Conservation (phyloP, 2,113 vertebrate species). For the Candoia aspera region DNA sequence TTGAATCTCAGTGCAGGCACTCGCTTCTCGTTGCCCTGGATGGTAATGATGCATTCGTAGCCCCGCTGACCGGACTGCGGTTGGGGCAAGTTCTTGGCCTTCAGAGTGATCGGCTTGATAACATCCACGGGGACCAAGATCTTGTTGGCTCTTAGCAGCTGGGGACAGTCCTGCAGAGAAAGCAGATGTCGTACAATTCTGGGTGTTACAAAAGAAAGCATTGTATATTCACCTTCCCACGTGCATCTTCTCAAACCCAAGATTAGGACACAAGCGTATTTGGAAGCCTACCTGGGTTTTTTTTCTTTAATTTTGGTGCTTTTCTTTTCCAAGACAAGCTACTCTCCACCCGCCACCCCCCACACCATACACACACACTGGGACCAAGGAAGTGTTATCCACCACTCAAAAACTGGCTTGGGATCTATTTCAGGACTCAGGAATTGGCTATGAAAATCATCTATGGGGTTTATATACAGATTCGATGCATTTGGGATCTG, state of each 20-base stretch:
- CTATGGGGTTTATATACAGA: neutral
- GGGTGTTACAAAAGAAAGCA: neutral
- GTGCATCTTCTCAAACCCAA: neutral
- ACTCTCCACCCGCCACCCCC: neutral
- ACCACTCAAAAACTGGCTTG: neutral
- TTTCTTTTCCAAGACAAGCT: neutral
- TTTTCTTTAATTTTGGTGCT: too few relatives aligned
- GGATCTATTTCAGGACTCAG: neutral
- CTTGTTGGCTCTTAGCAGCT: conserved; percentile 88
- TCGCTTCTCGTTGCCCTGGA: conserved; percentile 90
- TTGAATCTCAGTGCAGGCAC: conserved; percentile 96
- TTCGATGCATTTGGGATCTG: neutral
- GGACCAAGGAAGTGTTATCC: neutral
- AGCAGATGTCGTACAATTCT: neutral
- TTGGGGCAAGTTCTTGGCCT: conserved; percentile 96
- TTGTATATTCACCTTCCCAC: accelerated
- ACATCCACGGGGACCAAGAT: conserved; percentile 95
- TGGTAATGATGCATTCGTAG: conserved; percentile 92
- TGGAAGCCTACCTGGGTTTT: too few relatives aligned
- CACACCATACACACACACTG: neutral
- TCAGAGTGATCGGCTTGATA: conserved; percentile 94
- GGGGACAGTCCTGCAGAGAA: conserved; percentile 89
- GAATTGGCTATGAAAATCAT: neutral
- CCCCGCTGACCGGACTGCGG: conserved; percentile 96
- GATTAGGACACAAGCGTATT: too few relatives aligned